phyloP scores from a whole-genome alignment of 2,113 vertebrate genomes.

The Typhlomys cinereus region DNA sequence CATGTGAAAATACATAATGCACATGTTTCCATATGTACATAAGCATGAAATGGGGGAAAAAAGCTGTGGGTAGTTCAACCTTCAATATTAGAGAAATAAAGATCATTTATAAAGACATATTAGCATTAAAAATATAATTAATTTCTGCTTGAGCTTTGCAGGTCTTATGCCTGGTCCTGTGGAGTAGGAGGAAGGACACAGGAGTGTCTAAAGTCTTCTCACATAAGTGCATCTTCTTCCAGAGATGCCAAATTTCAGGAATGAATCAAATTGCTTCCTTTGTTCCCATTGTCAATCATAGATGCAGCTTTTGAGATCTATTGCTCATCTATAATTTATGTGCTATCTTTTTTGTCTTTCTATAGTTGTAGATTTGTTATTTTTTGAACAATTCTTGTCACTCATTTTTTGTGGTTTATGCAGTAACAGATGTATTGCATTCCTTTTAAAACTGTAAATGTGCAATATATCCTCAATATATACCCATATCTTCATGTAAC shows the following conservation, averaged over 20 bases:
- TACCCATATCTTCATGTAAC: not conserved
- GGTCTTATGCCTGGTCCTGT: not conserved
- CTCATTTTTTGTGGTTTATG: conserved; percentile 29
- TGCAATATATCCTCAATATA: not conserved
- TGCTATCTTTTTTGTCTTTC: not conserved
- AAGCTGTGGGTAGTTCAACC: not conserved
- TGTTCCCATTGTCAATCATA: not conserved
- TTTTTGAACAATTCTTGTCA: not conserved
- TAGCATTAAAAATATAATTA: not conserved
- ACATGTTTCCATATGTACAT: too few species aligned
- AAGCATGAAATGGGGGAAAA: too few species aligned
- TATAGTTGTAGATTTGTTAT: not conserved
- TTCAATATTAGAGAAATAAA: too few species aligned
- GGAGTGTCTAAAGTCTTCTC: not conserved
- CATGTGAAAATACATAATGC: too few species aligned
- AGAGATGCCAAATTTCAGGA: not conserved
- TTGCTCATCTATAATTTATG: not conserved
- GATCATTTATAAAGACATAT: not conserved
- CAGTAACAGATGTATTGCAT: not conserved
- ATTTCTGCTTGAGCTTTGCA: not conserved
- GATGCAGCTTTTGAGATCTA: not conserved
- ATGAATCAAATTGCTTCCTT: not conserved
- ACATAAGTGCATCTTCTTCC: not conserved
- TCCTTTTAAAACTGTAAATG: not conserved
- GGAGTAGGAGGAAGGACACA: not conserved